Evolutionary conservation across 2,113 vertebrate genomes (phyloP).

Genomic region (Gadus chalcogrammus): DNA sequence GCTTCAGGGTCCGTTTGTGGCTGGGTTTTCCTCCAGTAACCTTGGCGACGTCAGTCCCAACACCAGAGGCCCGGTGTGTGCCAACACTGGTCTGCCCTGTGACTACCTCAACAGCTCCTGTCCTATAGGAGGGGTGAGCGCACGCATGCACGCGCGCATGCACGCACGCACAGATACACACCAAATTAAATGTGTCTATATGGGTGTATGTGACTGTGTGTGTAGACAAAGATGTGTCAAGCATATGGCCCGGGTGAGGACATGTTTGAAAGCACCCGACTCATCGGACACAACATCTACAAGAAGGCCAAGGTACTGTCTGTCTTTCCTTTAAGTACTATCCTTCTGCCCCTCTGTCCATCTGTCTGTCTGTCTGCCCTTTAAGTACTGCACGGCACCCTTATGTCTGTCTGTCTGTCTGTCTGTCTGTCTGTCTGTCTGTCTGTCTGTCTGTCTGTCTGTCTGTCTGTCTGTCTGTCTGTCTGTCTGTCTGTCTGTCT

Average conservation of each 20-base stretch:
- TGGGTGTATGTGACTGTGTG: constrained; percentile 8
- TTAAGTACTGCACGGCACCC: no score
- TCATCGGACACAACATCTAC: constrained; percentile 82
- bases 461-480: no score
- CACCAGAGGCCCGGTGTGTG: constrained; percentile 79
- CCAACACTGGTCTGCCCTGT: constrained; percentile 83
- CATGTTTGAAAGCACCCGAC: constrained; percentile 88
- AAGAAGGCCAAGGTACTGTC: constrained; percentile 79
- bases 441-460: neutral
- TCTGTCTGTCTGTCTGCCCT: no score
- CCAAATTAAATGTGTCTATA: constrained; percentile 3
- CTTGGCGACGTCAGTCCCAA: constrained; percentile 90
- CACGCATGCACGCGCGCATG: neutral
- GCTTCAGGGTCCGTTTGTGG: constrained; percentile 85
- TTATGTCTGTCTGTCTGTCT: neutral
- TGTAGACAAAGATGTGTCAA: constrained; percentile 78
- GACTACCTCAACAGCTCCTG: constrained; percentile 85
- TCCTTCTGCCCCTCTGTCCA: no score
- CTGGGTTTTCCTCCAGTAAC: constrained; percentile 89
- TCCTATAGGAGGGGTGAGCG: constrained; percentile 81
- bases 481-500: no score
- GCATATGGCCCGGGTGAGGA: constrained; percentile 82
- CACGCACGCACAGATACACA: constrained; percentile 5
- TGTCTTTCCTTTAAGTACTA: no score
- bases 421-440: no score